phyloP scores from a whole-genome alignment of 2,888 invertebrate genomes.

The Drosophila dives region DNA sequence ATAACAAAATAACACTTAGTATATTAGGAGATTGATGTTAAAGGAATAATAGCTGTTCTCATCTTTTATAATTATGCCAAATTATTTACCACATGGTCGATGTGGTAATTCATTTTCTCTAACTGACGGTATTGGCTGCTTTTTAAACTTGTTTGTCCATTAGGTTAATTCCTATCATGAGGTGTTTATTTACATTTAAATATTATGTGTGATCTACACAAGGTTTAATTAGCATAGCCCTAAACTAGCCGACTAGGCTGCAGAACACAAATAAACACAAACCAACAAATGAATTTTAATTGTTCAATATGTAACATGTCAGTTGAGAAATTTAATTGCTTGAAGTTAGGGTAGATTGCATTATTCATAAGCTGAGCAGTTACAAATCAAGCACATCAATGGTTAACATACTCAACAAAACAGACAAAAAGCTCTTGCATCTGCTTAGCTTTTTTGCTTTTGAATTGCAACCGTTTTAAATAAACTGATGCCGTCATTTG shows the following conservation, averaged over 20 bases:
- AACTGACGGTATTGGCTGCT: background rate
- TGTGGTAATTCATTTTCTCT: background rate
- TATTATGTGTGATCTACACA: too few species aligned
- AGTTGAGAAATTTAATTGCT: background rate
- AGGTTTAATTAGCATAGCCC: background rate
- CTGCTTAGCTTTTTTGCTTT: conserved; percentile 1
- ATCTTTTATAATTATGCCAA: background rate
- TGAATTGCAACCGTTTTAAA: conserved; percentile 5
- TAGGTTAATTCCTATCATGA: background rate
- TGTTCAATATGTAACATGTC: background rate
- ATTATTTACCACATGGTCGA: background rate
- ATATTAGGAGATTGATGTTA: background rate
- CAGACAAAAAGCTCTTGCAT: conserved; percentile 9
- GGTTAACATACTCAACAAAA: conserved; percentile 2
- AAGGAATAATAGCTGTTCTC: background rate
- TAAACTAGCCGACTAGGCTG: background rate
- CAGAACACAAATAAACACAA: background rate
- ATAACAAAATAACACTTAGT: background rate
- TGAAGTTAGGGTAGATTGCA: conserved; percentile 2
- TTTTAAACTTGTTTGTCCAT: background rate
- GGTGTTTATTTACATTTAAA: background rate
- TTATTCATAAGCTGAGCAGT: conserved; percentile 26
- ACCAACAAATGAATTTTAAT: background rate
- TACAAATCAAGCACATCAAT: conserved; percentile 5
- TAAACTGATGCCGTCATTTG: conserved; percentile 50